Conservation (phyloP, 1,140 invertebrate species). For the honey bee (Apis mellifera) region DNA sequence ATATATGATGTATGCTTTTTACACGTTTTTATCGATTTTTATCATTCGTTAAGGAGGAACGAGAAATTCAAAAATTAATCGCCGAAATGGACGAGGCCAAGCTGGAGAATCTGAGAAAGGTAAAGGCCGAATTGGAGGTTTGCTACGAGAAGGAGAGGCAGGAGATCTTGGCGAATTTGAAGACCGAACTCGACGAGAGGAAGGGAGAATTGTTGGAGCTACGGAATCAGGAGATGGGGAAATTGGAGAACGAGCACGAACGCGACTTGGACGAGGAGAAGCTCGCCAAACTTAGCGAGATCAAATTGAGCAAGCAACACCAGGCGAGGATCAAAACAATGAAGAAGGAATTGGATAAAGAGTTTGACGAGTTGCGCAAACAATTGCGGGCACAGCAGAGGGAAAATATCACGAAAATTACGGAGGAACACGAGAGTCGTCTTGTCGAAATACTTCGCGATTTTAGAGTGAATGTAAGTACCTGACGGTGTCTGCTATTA, state of each 20-base stretch:
- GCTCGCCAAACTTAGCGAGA: constrained; percentile 69
- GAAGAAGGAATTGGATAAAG: constrained; percentile 74
- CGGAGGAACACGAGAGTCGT: constrained; percentile 83
- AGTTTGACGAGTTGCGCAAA: constrained; percentile 77
- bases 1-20: background rate
- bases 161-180: constrained; percentile 76
- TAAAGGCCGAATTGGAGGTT: constrained; percentile 73
- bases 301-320: constrained; percentile 72
- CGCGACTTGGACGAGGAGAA: constrained; percentile 72
- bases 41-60: constrained; percentile 64
- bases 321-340: constrained; percentile 70
- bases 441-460: constrained; percentile 81
- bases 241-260: constrained; percentile 74
- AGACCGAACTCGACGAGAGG: constrained; percentile 73
- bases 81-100: constrained; percentile 74
- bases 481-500: constrained; percentile 26
- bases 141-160: constrained; percentile 79
- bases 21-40: background rate
- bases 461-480: constrained; percentile 79
- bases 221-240: constrained; percentile 73
- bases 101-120: constrained; percentile 72
- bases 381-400: constrained; percentile 79
- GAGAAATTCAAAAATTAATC: constrained; percentile 77
- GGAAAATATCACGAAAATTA: constrained; percentile 82
- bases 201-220: constrained; percentile 75